A percentile compares a stretch with the other conserved stretches of the same genome.
Conservation (phyloP, 2,113 vertebrate genomes). For the Cyphomyrus plagiostoma region DNA sequence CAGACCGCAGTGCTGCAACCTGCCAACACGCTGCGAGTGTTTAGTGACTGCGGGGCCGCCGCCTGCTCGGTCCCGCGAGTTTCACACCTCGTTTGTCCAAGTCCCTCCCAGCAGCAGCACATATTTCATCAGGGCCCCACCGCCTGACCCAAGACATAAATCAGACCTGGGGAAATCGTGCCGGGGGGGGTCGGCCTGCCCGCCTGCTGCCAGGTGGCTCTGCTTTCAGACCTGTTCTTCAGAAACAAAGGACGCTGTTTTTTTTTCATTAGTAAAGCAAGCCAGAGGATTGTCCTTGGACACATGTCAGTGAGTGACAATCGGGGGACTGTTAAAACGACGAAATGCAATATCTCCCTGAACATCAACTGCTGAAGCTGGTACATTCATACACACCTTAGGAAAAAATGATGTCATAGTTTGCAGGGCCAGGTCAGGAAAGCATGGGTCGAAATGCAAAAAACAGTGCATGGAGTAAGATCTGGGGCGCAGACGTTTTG, state of each 20-base stretch:
- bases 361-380: background rate
- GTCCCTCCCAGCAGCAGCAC: conserved; percentile 79
- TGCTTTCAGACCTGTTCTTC: conserved; percentile 66
- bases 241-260: conserved; percentile 68
- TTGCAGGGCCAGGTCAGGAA: background rate
- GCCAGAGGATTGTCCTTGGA: conserved; percentile 72
- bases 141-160: conserved; percentile 74
- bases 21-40: conserved; percentile 74
- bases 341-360: background rate
- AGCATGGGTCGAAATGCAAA: background rate
- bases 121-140: conserved; percentile 80
- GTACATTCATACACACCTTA: background rate
- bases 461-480: background rate
- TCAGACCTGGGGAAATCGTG: conserved; percentile 66
- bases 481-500: background rate
- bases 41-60: conserved; percentile 79
- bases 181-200: conserved; percentile 37
- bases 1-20: conserved; percentile 64
- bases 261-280: conserved; percentile 67
- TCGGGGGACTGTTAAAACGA: background rate
- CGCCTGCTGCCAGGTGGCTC: conserved; percentile 52
- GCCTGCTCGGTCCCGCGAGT: conserved; percentile 73
- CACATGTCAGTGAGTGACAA: conserved; percentile 47
- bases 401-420: background rate
- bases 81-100: conserved; percentile 90